Evolutionary conservation across 2,888 invertebrate genomes (phyloP).

Genomic region (Brachycybe producta): DNA sequence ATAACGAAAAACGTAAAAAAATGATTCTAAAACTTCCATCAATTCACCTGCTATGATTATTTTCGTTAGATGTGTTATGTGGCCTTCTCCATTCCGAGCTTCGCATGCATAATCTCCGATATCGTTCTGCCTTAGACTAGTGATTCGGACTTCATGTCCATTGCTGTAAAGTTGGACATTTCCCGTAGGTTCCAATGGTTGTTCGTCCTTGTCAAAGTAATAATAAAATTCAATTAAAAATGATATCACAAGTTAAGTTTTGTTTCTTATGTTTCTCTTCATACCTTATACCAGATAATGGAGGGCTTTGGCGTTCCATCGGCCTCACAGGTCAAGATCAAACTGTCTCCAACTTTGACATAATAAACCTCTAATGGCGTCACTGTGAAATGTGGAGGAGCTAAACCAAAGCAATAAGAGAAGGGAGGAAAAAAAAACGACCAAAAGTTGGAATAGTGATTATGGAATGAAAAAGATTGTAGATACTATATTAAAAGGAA

Average conservation of each 20-base stretch:
- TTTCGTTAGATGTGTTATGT: conserved; percentile 87
- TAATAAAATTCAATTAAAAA: neutral
- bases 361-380: conserved; percentile 92
- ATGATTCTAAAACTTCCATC: neutral
- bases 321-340: conserved; percentile 91
- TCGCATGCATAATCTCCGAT: conserved; percentile 95
- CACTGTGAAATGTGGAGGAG: conserved; percentile 87
- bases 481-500: neutral
- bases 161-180: conserved; percentile 84
- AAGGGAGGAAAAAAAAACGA: neutral
- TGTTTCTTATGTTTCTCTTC: neutral
- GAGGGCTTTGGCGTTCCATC: conserved; percentile 88
- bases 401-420: conserved; percentile 34
- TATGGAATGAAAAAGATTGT: neutral
- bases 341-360: conserved; percentile 90
- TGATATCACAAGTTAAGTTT: neutral
- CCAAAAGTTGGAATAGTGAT: neutral
- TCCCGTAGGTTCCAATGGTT: conserved; percentile 74
- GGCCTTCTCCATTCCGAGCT: conserved; percentile 88
- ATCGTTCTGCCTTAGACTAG: conserved; percentile 82
- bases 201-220: conserved; percentile 45
- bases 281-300: conserved; percentile 84
- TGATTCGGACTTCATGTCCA: conserved; percentile 84
- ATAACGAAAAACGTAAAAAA: neutral
- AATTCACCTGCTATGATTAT: conserved; percentile 75